phyloP scores from a whole-genome alignment of 2,888 invertebrate species.

The Scaptomyza reducta region DNA sequence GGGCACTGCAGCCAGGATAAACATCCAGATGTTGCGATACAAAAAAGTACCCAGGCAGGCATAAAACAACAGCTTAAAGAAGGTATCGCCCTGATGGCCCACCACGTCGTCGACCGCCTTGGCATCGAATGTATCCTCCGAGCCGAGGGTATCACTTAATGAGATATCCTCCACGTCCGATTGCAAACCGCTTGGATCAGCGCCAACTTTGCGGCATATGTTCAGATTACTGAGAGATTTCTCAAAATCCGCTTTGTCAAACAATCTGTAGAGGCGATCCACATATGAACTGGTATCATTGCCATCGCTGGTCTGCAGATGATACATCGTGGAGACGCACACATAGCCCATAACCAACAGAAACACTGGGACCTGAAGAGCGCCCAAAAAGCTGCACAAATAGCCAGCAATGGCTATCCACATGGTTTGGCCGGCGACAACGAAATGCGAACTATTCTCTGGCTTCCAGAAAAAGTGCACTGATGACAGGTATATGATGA shows the following conservation, averaged over 20 bases:
- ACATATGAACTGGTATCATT: slow-evolving; percentile 66
- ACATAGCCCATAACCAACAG: slow-evolving; percentile 87
- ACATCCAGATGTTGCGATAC: slow-evolving; percentile 93
- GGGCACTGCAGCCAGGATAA: slow-evolving; percentile 91
- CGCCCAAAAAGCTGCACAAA: slow-evolving; percentile 90
- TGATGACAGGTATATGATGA: slow-evolving; percentile 89
- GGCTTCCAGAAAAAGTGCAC: slow-evolving; percentile 91
- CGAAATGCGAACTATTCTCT: slow-evolving; percentile 87
- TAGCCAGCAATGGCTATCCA: slow-evolving; percentile 92
- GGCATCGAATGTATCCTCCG: slow-evolving; percentile 70
- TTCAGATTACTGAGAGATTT: slow-evolving; percentile 82
- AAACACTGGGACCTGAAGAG: slow-evolving; percentile 91
- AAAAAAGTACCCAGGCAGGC: slow-evolving; percentile 92
- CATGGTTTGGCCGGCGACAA: slow-evolving; percentile 88
- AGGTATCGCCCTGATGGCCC: slow-evolving; percentile 87
- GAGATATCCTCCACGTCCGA: slow-evolving; percentile 81
- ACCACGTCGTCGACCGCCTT: slow-evolving; percentile 73
- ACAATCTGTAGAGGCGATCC: slow-evolving; percentile 75
- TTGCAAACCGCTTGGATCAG: slow-evolving; percentile 58
- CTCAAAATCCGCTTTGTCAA: slow-evolving; percentile 80
- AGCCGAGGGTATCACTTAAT: slow-evolving; percentile 79
- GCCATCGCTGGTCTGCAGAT: slow-evolving; percentile 81
- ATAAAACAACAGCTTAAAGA: slow-evolving; percentile 91
- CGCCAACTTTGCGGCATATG: slow-evolving; percentile 73
- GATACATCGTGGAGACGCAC: slow-evolving; percentile 77